Evolutionary conservation across 2,888 invertebrate species (phyloP), one percentile per base, ranked within the genome.

Genomic region (Watsonalla binaria): DNA sequence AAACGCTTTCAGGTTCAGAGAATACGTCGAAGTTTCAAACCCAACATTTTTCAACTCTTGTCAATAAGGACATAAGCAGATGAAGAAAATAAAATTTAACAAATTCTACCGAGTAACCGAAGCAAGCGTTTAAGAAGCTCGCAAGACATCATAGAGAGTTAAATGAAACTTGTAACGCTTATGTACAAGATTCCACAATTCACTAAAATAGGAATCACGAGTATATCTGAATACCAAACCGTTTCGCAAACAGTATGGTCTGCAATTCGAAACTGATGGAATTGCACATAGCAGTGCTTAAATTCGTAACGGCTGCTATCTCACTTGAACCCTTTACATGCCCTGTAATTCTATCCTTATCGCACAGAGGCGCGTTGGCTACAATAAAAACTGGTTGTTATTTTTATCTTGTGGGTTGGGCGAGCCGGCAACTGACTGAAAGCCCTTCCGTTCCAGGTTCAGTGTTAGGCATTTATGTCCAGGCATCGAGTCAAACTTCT

Each of bases 351-450:
- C 80, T 69, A 73, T 88, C 88, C 81, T 82, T 86, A 74, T 89
- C 83, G 74, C 84, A 73, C 87, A 60, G 71, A 81, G 75, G 77
- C 80, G 82, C 79, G 84, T 74, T 82, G 75, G 76, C 76, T 80
- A 84, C 82, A 87, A 84, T 85, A 88, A 88, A 88, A 89, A 89
- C 86, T 84, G 86, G 86, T 86, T 84, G 86, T 88, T 90, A 90
- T 89, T 89, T 89, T 89, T 89, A 89, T 87, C 86, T 87, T 76
- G 78, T 78, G 80, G 80, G 82, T 80, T 84, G 83, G 84, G 79
- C 84, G 79, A 80, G 72, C 74, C 77, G 77, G 76, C 82, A 72
- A 77, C 78, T 74, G 70, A 74, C 84, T 81, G 84, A 85, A 86
- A 86, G 76, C 72, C 80, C 79, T 85, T 84, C 85, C 81, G 83